A percentile compares a stretch with the other conserved stretches of the same genome.
These are phyloP conservation scores for Nymphalis polychloros DNA, from an alignment of 2,888 invertebrate species.

Conservation along the genomic window DNA sequence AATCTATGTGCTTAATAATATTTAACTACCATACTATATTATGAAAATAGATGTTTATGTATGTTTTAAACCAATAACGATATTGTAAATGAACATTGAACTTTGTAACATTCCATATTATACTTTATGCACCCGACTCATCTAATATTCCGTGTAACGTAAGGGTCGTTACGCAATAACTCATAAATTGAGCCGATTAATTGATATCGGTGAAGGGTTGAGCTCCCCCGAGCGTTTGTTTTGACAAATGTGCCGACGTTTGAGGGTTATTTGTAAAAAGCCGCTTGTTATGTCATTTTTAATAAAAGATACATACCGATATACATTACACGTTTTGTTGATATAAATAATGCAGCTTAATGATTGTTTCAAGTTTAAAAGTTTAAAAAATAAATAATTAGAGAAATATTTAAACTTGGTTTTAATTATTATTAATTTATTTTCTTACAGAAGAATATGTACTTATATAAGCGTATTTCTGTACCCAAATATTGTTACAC, in stretches of 20 bases:
- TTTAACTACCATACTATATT: no score
- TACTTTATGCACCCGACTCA: slow-evolving; percentile 51
- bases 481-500: no score
- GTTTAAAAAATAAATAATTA: no score
- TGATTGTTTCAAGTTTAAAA: no score
- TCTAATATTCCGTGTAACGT: slow-evolving; percentile 68
- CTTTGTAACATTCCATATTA: slow-evolving; percentile 18
- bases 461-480: no score
- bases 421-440: no score
- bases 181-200: slow-evolving; percentile 80
- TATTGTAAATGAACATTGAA: background rate
- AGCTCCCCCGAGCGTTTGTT: slow-evolving; percentile 60
- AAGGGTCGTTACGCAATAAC: slow-evolving; percentile 68
- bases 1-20: background rate
- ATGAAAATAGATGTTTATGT: no score
- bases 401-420: no score
- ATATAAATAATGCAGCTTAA: no score
- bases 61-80: background rate
- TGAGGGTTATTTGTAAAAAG: slow-evolving; percentile 45
- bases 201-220: slow-evolving; percentile 74
- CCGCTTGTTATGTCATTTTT: slow-evolving; percentile 27
- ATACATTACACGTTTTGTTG: no score
- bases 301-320: background rate
- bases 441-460: no score
- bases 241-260: slow-evolving; percentile 63